Evolutionary conservation across 2,113 vertebrate genomes (phyloP).

Genomic region (Cyphomyrus plagiostoma): DNA sequence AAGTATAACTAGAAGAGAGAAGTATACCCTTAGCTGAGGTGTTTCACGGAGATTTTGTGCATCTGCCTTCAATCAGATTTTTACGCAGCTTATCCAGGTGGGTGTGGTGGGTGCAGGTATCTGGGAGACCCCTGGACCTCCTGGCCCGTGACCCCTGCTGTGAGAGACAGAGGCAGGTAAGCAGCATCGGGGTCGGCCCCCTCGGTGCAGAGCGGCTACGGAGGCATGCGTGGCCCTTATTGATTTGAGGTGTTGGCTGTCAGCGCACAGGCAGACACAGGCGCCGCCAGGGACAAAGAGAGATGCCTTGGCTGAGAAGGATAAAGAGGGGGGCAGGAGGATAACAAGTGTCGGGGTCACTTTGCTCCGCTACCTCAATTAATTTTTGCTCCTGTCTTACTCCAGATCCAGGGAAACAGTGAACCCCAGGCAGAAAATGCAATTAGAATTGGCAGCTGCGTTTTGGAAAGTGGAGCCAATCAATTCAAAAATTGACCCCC

Average conservation of each 20-base stretch:
- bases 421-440: slow-evolving; percentile 40
- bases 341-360: slow-evolving; percentile 14
- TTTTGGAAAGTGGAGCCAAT: slow-evolving; percentile 26
- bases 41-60: not conserved
- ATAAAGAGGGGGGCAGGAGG: not conserved
- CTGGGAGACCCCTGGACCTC: not conserved
- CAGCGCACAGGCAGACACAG: not conserved
- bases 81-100: not conserved
- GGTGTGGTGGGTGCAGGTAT: not conserved
- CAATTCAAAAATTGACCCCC: slow-evolving; percentile 20
- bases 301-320: not conserved
- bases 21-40: not conserved
- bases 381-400: slow-evolving; percentile 42
- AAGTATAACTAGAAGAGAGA: not conserved
- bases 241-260: not conserved
- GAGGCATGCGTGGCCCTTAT: not conserved
- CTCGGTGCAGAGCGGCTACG: not conserved
- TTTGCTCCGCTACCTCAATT: slow-evolving; percentile 31
- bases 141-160: not conserved
- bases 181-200: not conserved
- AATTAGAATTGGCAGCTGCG: slow-evolving; percentile 34
- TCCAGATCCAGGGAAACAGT: slow-evolving; percentile 40
- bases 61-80: not conserved
- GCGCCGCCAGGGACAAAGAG: not conserved
- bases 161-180: not conserved